Conservation (phyloP, 2,888 invertebrate species). For the Macrophya alboannulata region DNA sequence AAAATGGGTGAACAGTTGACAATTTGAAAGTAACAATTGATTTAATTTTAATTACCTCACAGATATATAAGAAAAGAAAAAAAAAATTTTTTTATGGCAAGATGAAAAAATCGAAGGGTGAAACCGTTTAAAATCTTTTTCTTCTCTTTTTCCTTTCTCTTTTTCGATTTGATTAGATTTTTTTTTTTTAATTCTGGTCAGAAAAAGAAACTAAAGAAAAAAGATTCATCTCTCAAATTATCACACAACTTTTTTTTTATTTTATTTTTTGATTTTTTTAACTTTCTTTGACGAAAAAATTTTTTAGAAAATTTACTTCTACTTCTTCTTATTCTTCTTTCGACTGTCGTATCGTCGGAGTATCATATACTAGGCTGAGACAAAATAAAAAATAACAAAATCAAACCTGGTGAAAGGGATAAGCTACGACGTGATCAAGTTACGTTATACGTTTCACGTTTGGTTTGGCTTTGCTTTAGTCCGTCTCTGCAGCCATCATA, state of each 20-base stretch:
- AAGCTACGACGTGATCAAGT: neutral
- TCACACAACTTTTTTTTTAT: neutral
- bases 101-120: neutral
- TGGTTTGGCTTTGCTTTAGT: too few species aligned
- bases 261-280: neutral
- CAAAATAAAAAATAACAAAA: neutral
- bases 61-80: neutral
- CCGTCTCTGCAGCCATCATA: neutral
- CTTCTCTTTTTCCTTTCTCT: neutral
- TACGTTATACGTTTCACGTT: neutral
- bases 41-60: neutral
- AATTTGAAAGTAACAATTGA: neutral
- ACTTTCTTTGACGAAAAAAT: neutral
- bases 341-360: too few species aligned
- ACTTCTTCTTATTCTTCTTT: too few species aligned
- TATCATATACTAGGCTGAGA: neutral
- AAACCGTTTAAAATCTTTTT: neutral
- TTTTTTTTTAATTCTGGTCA: neutral
- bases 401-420: neutral
- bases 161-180: neutral
- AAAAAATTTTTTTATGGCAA: neutral
- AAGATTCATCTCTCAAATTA: neutral
- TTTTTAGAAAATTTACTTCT: neutral
- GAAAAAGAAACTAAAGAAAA: neutral
- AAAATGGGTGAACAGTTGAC: too few species aligned